Base-by-base conservation (phyloP, 2,888 invertebrate species). In the Scaptomyza parva region DNA sequence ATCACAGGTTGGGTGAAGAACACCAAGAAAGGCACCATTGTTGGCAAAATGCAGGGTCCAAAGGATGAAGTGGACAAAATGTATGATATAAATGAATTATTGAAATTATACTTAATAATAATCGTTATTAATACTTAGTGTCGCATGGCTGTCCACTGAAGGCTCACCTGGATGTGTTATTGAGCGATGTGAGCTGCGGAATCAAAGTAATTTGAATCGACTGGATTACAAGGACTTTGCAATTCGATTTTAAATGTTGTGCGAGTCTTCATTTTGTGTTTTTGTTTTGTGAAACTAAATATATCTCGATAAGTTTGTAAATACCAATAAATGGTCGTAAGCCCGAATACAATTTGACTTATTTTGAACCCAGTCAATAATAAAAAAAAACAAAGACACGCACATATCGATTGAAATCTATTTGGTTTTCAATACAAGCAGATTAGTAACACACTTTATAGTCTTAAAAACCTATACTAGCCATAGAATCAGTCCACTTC, bases 1-100 rank as follows among this genome's bases (percentile, higher is more conserved):
- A 93, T 98, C 33, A 94, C 94, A 22, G 98, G 98, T 8, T 98
- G 98, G 98, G 96, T 98, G 76, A 97, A 97, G 92, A 98, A 98
- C 91, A 96, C 96, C 41, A 96, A 95, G 91, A 94, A 94, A 65
- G 97, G 97, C 18, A 97, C 98, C 12, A 96, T 98, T 54, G 94
- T 96, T 7, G 98, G 98, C 51, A 96, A 96, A 91, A 93, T 98
- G 90, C 97, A 98, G 92, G 98, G 98, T 11, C 93, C 93, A 41
- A 96, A 95, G 89, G 92, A 94, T 7, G 94, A 94, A 80, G 93
- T 98, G 52, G 96, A 97, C 88, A 95, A 95, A 90, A 96, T 98
- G 98, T 97, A 92, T 94, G 95, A 3, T 11, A 8, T 2, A 28
- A 14, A 17, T n/a, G 1, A 5, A 18, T 18, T 20, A 6, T 2